phyloP scores from a whole-genome alignment of 2,888 invertebrate genomes.

The Dicycla oo region DNA sequence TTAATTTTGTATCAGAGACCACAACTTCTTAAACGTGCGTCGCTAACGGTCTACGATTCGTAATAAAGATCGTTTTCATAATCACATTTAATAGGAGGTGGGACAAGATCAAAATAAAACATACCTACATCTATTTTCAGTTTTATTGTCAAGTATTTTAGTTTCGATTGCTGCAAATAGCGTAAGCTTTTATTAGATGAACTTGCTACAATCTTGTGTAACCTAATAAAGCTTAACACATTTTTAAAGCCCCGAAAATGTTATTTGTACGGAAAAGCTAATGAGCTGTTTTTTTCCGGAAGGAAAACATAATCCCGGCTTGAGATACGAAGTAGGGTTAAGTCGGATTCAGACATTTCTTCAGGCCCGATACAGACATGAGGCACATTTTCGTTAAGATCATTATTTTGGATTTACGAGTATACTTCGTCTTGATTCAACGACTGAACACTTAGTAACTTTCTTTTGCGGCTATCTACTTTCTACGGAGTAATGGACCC shows the following conservation, averaged over 20 bases:
- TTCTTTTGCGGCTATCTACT: neutral
- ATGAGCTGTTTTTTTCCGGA: slow-evolving; percentile 20
- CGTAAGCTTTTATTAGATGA: neutral
- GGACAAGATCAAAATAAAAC: neutral
- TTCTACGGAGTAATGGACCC: neutral
- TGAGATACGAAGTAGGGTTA: slow-evolving; percentile 8
- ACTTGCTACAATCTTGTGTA: neutral
- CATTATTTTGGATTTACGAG: slow-evolving; percentile 11
- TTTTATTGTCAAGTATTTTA: neutral
- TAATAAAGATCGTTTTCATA: slow-evolving; percentile 6
- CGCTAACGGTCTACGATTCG: neutral
- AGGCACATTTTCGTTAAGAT: neutral
- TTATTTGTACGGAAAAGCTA: slow-evolving; percentile 4
- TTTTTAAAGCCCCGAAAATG: neutral
- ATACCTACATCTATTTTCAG: neutral
- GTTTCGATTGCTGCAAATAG: neutral
- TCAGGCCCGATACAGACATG: neutral
- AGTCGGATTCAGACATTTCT: slow-evolving; percentile 13
- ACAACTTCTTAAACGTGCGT: neutral
- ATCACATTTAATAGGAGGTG: neutral
- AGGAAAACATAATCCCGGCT: slow-evolving; percentile 23
- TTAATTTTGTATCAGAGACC: neutral
- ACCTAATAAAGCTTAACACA: neutral
- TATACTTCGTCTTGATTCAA: neutral
- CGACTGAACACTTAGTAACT: neutral